These are phyloP conservation scores for Drosophila sp. DNA, from an alignment of 1,140 invertebrate genomes.

Conservation along the genomic window DNA sequence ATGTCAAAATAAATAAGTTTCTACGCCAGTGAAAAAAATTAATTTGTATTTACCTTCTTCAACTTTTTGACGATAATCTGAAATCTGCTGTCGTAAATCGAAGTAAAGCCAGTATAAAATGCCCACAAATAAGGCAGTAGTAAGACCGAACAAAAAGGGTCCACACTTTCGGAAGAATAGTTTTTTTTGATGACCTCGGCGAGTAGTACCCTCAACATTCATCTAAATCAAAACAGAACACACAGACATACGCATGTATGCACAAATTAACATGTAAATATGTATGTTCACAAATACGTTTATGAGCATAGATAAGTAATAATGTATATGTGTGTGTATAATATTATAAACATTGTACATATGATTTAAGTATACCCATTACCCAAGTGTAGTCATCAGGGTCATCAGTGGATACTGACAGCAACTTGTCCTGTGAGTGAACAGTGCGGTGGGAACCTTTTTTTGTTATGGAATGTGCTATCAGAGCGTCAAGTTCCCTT, in stretches of 20 bases:
- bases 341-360: not conserved
- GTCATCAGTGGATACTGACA: slow-evolving; percentile 85
- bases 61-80: slow-evolving; percentile 79
- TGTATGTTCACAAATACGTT: not conserved
- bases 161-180: slow-evolving; percentile 70
- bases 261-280: slow-evolving; percentile 3
- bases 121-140: slow-evolving; percentile 62
- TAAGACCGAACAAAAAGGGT: slow-evolving; percentile 68
- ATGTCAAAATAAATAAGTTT: too few relatives aligned
- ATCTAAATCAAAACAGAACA: slow-evolving; percentile 49
- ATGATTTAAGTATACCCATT: slow-evolving; percentile 27
- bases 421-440: slow-evolving; percentile 83
- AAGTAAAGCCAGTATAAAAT: slow-evolving; percentile 83
- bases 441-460: slow-evolving; percentile 52
- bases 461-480: slow-evolving; percentile 77
- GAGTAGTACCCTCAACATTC: slow-evolving; percentile 56
- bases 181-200: slow-evolving; percentile 68
- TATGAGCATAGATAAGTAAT: slow-evolving; percentile 8
- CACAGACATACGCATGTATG: slow-evolving; percentile 6
- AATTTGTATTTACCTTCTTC: slow-evolving; percentile 75
- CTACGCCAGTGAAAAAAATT: too few relatives aligned
- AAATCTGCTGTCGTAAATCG: slow-evolving; percentile 77
- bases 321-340: slow-evolving; percentile 1
- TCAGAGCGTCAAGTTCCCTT: slow-evolving; percentile 85
- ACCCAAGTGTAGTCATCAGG: slow-evolving; percentile 84